These are phyloP conservation scores for Cassiopea andromeda DNA, from an alignment of 30 jellyfish, hydroid and myxozoan species.

Conservation along the genomic window DNA sequence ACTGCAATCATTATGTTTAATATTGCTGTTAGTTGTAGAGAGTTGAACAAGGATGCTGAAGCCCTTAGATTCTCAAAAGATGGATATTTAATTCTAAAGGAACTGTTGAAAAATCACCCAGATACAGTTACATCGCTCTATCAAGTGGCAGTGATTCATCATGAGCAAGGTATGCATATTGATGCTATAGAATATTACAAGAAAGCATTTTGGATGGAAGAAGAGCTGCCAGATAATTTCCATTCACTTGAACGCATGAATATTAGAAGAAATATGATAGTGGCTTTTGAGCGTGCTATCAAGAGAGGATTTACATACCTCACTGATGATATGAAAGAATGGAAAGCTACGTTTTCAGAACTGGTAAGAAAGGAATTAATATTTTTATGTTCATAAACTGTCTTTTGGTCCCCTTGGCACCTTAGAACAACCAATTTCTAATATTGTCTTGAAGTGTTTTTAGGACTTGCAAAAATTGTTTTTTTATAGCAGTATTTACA, in stretches of 20 bases:
- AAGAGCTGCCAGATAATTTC: slow-evolving; percentile 7
- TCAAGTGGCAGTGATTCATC: slow-evolving; percentile 30
- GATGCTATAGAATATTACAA: slow-evolving; percentile 41
- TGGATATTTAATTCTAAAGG: neutral
- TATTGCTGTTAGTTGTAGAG: slow-evolving; percentile 36
- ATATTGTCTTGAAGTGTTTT: too few species aligned
- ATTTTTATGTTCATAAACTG: too few species aligned
- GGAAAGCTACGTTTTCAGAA: too few species aligned
- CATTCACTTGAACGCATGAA: slow-evolving; percentile 23
- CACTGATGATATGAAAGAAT: slow-evolving; percentile 10
- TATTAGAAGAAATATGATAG: slow-evolving; percentile 6
- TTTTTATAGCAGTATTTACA: neutral
- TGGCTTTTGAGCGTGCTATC: slow-evolving; percentile 18
- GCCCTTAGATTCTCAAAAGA: slow-evolving; percentile 19
- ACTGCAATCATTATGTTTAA: slow-evolving; percentile 30
- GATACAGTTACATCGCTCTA: slow-evolving; percentile 19
- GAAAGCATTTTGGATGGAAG: slow-evolving; percentile 46
- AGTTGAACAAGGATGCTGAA: neutral
- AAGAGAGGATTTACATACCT: neutral
- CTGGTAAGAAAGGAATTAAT: too few species aligned
- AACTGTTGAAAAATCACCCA: slow-evolving; percentile 1
- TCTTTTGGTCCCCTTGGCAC: too few species aligned
- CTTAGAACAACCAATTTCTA: too few species aligned
- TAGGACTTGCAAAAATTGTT: neutral
- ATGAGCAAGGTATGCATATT: neutral